Evolutionary conservation across 2,113 vertebrate species (phyloP), one percentile per base, ranked within the genome.

Genomic region (Platichthys stellatus): DNA sequence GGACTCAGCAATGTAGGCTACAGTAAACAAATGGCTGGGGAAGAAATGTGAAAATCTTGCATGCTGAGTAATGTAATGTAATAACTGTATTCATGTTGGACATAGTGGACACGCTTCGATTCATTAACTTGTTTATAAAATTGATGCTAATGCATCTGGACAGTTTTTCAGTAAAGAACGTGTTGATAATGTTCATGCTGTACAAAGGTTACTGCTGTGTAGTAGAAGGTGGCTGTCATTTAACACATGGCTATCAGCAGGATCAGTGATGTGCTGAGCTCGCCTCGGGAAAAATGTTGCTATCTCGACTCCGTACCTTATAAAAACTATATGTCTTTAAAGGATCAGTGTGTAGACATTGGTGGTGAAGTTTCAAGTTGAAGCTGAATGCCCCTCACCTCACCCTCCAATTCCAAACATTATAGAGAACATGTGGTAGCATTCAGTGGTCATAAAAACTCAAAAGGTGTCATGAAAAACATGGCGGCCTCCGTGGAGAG

Each of bases 321-420:
- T 72, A 81, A 69, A 80, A 74, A 57, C 3, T 14, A 5, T 58
- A 67, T 70, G 84, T 85, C 83, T 87, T 90, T 82, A 51, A 51
- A 51, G 35, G 35, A 9, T 65, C 35, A 38, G 35, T 38, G 35
- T 38, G 35, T 38, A 38, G 35, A 10, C 10, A 9, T 38, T 38
- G 9, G 40, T 43, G 40, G 40, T 43, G 40, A 43, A 43, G 40
- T 43, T 13, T 11, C 40, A 13, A 3, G 2, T 43, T 13, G 40
- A 11, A 43, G 40, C 40, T 43, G 12, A 43, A 43, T 3, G 3
- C 11, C 40, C 40, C 12, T 43, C 12, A 11, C 40, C 12, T 43
- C 40, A 3, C 35, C 35, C 31, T 35, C 31, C 31, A 7, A 7
- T 35, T 35, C 31, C 31, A 35, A 35, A 35, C 31, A 35, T 35